Evolutionary conservation across 1,140 invertebrate genomes (phyloP).

Genomic region (Drosophila sulfurigaster): DNA sequence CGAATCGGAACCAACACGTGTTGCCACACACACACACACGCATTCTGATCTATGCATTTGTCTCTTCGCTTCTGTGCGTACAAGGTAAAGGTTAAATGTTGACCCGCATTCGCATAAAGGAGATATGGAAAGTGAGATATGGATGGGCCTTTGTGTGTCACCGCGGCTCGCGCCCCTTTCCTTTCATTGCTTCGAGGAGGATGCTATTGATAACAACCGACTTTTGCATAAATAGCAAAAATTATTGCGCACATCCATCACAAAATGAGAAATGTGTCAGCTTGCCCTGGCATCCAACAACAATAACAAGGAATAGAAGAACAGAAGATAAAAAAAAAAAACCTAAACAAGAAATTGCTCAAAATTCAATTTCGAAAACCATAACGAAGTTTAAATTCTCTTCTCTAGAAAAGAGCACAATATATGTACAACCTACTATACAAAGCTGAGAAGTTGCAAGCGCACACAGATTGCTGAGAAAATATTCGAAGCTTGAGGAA

Average conservation of each 20-base stretch:
- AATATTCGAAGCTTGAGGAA: neutral
- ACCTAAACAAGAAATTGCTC: conserved; percentile 28
- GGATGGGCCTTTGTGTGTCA: conserved; percentile 15
- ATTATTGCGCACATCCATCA: conserved; percentile 57
- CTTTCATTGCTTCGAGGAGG: neutral
- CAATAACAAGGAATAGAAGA: conserved; percentile 26
- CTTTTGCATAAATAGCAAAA: conserved; percentile 57
- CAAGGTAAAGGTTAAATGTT: conserved; percentile 59
- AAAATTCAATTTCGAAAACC: conserved; percentile 12
- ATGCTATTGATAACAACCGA: conserved; percentile 47
- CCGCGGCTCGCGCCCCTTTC: neutral
- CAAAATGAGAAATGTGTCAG: conserved; percentile 53
- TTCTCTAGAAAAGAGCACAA: neutral
- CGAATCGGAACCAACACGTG: conserved; percentile 57
- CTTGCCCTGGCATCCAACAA: conserved; percentile 39
- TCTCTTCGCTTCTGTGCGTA: conserved; percentile 26
- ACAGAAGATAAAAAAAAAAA: neutral
- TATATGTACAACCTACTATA: no score
- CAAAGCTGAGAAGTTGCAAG: no score
- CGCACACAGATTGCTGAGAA: no score
- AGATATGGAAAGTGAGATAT: conserved; percentile 36
- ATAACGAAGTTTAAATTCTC: conserved; percentile 27
- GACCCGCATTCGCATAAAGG: conserved; percentile 52
- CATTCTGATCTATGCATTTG: conserved; percentile 40
- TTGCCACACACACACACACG: conserved; percentile 32